Evolutionary conservation across 2,888 invertebrate species (phyloP).

Genomic region (Drosophila stalkeri): DNA sequence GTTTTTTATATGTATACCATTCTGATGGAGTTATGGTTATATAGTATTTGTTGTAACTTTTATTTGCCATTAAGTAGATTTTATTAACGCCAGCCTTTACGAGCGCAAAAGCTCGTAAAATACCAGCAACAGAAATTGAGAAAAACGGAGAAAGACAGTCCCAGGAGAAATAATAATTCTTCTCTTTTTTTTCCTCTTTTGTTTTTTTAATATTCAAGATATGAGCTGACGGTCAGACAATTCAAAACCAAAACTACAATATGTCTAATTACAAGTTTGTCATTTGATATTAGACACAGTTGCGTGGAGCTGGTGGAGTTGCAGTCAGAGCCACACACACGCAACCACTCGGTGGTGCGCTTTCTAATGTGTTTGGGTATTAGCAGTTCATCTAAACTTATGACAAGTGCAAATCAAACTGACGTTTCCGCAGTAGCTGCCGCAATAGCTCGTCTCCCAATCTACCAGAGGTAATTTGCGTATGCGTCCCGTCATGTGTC

Average conservation of each 20-base stretch:
- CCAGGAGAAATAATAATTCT: slow-evolving; percentile 65
- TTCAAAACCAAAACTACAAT: slow-evolving; percentile 47
- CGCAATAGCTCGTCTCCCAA: slow-evolving; percentile 9
- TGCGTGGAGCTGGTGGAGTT: not conserved
- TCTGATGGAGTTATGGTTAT: slow-evolving; percentile 46
- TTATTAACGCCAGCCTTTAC: slow-evolving; percentile 70
- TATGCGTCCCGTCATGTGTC: slow-evolving; percentile 58
- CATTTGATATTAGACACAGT: slow-evolving; percentile 74
- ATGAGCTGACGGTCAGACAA: slow-evolving; percentile 21
- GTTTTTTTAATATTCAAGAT: slow-evolving; percentile 44
- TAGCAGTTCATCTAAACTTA: slow-evolving; percentile 82
- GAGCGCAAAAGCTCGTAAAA: slow-evolving; percentile 66
- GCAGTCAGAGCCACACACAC: slow-evolving; percentile 13
- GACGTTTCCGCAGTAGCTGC: slow-evolving; percentile 78
- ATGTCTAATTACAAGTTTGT: slow-evolving; percentile 73
- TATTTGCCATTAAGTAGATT: slow-evolving; percentile 79
- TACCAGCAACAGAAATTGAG: slow-evolving; percentile 3
- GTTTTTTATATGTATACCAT: slow-evolving; percentile 45
- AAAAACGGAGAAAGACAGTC: slow-evolving; percentile 29
- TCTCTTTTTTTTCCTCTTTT: slow-evolving; percentile 45
- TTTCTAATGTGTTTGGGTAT: slow-evolving; percentile 81
- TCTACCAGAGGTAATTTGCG: slow-evolving; percentile 58
- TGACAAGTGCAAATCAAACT: slow-evolving; percentile 81
- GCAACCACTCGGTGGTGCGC: slow-evolving; percentile 46
- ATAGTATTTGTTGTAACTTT: slow-evolving; percentile 68